phyloP scores from a whole-genome alignment of 2,888 invertebrate genomes.

The Scaptomyza tumidula region DNA sequence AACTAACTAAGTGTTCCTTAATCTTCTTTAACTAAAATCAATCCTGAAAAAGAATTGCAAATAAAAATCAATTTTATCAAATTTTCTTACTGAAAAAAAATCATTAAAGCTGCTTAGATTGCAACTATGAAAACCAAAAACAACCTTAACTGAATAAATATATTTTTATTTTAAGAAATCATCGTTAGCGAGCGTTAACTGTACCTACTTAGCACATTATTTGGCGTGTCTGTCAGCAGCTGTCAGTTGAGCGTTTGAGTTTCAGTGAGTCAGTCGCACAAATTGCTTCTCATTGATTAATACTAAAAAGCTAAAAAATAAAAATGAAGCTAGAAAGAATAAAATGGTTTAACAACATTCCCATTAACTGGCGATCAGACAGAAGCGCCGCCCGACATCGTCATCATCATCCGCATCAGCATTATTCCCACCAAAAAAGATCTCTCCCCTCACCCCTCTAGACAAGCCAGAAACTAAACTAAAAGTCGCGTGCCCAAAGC shows the following conservation, averaged over 20 bases:
- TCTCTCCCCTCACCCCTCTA: not conserved
- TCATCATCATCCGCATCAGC: not conserved
- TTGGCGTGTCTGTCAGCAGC: slow-evolving; percentile 12
- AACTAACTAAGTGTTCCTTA: no score
- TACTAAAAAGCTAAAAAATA: slow-evolving; percentile 5
- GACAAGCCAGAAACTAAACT: slow-evolving; percentile 20
- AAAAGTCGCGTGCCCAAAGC: slow-evolving; percentile 66
- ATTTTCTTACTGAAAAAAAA: no score
- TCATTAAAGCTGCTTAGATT: no score
- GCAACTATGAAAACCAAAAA: no score
- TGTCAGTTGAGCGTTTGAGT: slow-evolving; percentile 23
- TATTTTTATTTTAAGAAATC: no score
- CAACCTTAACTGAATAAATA: no score
- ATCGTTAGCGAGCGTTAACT: not conserved
- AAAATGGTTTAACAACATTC: slow-evolving; percentile 16
- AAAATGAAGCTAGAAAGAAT: not conserved
- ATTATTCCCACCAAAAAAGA: not conserved
- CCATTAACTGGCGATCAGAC: slow-evolving; percentile 36
- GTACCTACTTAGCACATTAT: slow-evolving; percentile 9
- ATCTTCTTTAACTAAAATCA: no score
- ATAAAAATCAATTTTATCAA: no score
- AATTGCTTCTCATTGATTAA: slow-evolving; percentile 16
- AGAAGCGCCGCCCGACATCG: slow-evolving; percentile 19
- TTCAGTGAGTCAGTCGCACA: slow-evolving; percentile 26
- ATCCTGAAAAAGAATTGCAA: no score